Evolutionary conservation across 2,797 vertebrate genomes (phyloP), one percentile per base, ranked within the genome.

Genomic region (Microctenopoma lineatum): DNA sequence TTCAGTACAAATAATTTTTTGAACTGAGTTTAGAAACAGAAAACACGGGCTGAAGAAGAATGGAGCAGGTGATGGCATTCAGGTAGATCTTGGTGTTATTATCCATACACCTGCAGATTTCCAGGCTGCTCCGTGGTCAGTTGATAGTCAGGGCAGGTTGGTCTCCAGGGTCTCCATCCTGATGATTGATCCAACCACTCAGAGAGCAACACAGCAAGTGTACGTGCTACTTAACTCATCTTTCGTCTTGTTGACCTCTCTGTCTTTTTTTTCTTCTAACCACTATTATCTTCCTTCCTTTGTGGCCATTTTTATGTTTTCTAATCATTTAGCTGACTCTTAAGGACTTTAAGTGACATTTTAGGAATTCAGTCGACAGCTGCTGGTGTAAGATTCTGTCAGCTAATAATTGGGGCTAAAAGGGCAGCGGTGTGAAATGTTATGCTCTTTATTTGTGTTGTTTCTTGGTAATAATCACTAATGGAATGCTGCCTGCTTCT

Each of bases 171-270:
- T 85, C 67, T 75, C 60, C 4, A 14, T 70, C 46, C 52, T 77
- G 81, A 80, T 81, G 75, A 86, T 70, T 65, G 66, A 42, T 45
- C 59, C 72, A 42, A 46, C 75, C 70, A 50, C 44, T 56, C 66
- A 56, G 46, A 45, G 58, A 66, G 11, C 73, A 11, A 47, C 56
- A 42, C 27, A 67, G 54, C 14, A 42, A 61, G 58, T 71, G 39
- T 61, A 34, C 32, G 16, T 56, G 38, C 59, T 55, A 7, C 67
- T 69, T 44, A 63, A 54, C 55, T 75, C 29, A 46, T 75, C 56
- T 59, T 42, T 69, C 67, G 21, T 59, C 47, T 66, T 66, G 63
- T 79, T 70, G 73, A 70, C 71, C 60, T 59, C 45, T 69, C 32
- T 27, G 4, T 34, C 32, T 34, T 34, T 34, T 34, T 34, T 34